Evolutionary conservation across 1,140 invertebrate species (phyloP), one percentile per base, ranked within the genome.

Genomic region (Linepithema humile): DNA sequence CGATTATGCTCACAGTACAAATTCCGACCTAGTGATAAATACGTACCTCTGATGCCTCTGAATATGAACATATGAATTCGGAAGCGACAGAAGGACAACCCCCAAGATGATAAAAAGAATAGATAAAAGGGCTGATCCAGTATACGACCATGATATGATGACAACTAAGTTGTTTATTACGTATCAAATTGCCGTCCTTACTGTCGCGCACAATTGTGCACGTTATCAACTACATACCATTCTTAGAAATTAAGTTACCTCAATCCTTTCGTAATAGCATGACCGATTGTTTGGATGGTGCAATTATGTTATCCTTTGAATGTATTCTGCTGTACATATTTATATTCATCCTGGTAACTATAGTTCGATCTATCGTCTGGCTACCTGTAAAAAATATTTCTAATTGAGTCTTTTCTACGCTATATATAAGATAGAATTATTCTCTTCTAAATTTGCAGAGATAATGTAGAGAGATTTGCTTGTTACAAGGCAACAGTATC

Each of bases 21-120:
- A 85, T 96, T 96, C 86, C 94, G 95, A 82, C 96, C 96, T 4
- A 96, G 95, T 29, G 96, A 96, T 85, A 96, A 96, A 89, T 96
- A 96, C 84, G 89, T 94, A 43, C 94, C 94, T 62, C 64, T 94
- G 26, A 94, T 94, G 93, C 93, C 93, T 17, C 53, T 93, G 12
- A 94, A 92, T 86, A 70, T 93, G 23, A 55, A 50, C 10, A 55
- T 40, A 38, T 32, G 23, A 70, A 38, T 65, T 84, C 23, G n/a
- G 32, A 57, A 55, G 29, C 50, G 55, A 53, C 12, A 23, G 53
- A 43, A 67, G 53, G 26, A 67, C 59, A 38, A 12, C 10, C 45
- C 26, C 1, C 29, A 40, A 26, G 45, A 38, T 1, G 48, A n/a
- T 29, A 57, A 15, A 53, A 48, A 0, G 26, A 40, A 2, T 0